A percentile compares a stretch with the other conserved stretches of the same genome.
phyloP scores from a whole-genome alignment of 2,797 vertebrate species.

The Tokudaia muenninki region DNA sequence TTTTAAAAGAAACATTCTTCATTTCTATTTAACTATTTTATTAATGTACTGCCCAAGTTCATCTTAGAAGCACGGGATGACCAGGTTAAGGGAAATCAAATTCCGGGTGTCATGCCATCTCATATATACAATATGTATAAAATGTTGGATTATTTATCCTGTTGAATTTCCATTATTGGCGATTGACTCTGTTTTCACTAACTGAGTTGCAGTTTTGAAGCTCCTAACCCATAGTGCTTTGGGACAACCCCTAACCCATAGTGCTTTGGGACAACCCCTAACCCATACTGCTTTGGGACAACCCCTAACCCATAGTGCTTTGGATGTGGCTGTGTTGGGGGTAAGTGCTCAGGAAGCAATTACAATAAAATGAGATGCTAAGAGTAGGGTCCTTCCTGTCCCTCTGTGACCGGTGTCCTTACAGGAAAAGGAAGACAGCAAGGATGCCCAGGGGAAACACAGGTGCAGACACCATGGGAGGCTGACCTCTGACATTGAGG shows the following conservation, averaged over 20 bases:
- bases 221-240: not conserved
- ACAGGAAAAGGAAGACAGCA: not conserved
- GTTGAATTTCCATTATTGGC: not conserved
- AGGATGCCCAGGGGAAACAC: too few species aligned
- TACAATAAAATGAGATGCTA: not conserved
- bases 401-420: not conserved
- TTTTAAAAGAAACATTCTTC: not conserved
- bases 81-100: not conserved
- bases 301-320: not conserved
- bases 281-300: too few species aligned
- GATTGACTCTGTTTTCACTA: not conserved
- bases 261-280: not conserved
- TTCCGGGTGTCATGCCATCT: not conserved
- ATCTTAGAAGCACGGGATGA: not conserved
- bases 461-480: not conserved
- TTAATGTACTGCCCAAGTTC: too few species aligned
- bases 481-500: too few species aligned
- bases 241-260: not conserved
- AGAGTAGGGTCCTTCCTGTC: too few species aligned
- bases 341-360: rapidly evolving
- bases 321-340: not conserved
- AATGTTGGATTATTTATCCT: not conserved
- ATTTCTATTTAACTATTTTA: not conserved
- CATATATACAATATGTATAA: not conserved
- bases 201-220: not conserved